These are phyloP conservation scores for Parnassius mnemosyne DNA, from an alignment of 2,888 invertebrate species.

Conservation along the genomic window DNA sequence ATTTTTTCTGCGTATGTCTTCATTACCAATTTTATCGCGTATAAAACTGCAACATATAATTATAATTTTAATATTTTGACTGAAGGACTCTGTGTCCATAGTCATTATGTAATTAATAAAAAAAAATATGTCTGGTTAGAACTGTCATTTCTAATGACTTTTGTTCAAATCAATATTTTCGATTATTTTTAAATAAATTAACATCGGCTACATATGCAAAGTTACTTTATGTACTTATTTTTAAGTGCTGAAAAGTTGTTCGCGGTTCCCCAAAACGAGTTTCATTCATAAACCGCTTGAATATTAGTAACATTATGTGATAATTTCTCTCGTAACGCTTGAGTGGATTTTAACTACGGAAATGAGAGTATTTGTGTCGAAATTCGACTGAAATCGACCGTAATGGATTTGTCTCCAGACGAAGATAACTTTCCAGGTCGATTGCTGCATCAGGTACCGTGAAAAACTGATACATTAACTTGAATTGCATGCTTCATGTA, in stretches of 20 bases:
- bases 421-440: slow-evolving; percentile 90
- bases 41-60: no score
- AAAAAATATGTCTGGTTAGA: slow-evolving; percentile 28
- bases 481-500: not conserved
- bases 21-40: no score
- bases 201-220: not conserved
- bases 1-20: no score
- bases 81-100: not conserved
- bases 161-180: slow-evolving; percentile 29
- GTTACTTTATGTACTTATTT: slow-evolving; percentile 1
- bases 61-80: no score
- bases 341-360: slow-evolving; percentile 54
- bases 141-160: slow-evolving; percentile 7
- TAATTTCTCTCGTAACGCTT: slow-evolving; percentile 53
- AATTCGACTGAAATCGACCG: slow-evolving; percentile 32
- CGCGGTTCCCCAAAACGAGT: not conserved
- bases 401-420: slow-evolving; percentile 87
- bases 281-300: slow-evolving; percentile 7
- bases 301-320: slow-evolving; percentile 17
- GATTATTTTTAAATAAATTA: slow-evolving; percentile 13
- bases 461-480: not conserved
- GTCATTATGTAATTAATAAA: not conserved
- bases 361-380: slow-evolving; percentile 49
- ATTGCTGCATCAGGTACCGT: slow-evolving; percentile 85
- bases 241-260: not conserved